Conservation (phyloP, 2,113 vertebrate species). For the Phylloscopus trochiloides region DNA sequence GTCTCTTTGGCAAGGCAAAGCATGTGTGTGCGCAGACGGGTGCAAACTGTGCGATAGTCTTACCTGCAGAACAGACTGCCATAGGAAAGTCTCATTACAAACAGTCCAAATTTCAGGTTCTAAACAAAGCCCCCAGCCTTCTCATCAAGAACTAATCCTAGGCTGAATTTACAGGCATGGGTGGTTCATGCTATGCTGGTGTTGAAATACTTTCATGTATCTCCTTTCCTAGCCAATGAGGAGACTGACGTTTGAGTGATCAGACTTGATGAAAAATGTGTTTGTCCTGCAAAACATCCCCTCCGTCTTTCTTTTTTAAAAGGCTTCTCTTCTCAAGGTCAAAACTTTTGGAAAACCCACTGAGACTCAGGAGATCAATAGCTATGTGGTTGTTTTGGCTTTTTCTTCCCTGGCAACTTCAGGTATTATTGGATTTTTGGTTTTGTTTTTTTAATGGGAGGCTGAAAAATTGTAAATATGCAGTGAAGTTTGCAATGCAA, state of each 20-base stretch:
- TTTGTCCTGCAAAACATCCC: neutral
- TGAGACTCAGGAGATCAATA: neutral
- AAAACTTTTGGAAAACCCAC: neutral
- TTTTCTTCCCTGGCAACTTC: neutral
- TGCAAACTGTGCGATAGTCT: neutral
- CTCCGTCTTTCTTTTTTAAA: neutral
- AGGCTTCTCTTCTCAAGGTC: neutral
- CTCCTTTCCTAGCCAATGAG: neutral
- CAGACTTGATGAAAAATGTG: neutral
- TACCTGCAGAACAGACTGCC: neutral
- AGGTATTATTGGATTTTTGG: neutral
- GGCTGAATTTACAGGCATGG: neutral
- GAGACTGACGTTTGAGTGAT: neutral
- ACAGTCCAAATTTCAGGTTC: neutral
- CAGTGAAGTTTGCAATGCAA: neutral
- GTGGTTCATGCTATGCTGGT: rapidly evolving
- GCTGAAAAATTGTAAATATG: neutral
- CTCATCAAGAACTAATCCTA: neutral
- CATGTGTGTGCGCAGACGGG: rapidly evolving
- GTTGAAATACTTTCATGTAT: neutral
- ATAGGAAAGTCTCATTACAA: neutral
- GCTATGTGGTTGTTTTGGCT: neutral
- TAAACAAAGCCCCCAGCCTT: neutral
- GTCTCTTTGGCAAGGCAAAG: neutral
- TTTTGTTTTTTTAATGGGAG: neutral